These are phyloP conservation scores for Cinara cedri DNA, from an alignment of 2,888 invertebrate species.

Conservation along the genomic window DNA sequence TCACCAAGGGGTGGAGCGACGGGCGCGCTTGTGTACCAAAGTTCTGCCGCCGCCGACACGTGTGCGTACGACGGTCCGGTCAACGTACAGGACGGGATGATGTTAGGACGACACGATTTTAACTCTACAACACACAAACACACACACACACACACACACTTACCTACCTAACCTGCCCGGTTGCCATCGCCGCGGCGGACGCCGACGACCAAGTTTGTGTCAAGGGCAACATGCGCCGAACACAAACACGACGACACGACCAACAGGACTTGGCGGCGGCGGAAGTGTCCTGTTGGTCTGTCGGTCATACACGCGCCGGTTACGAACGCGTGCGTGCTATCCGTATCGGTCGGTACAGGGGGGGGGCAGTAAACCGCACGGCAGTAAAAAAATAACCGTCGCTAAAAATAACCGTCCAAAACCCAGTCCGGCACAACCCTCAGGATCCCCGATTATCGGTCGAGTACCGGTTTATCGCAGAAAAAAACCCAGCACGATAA, in stretches of 20 bases:
- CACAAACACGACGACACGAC: not conserved
- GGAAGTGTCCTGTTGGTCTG: constrained; percentile 7
- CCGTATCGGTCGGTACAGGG: not conserved
- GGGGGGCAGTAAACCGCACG: constrained; percentile 44
- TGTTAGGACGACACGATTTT: not conserved
- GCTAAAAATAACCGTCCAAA: constrained; percentile 37
- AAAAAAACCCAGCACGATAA: not conserved
- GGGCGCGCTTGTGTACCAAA: constrained; percentile 12
- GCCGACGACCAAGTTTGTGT: constrained; percentile 39
- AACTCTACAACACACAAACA: too few relatives aligned
- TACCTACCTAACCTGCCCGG: not conserved
- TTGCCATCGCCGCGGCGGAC: not conserved
- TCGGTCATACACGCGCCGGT: constrained; percentile 17
- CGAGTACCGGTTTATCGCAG: not conserved
- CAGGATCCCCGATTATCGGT: not conserved
- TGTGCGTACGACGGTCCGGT: constrained; percentile 10
- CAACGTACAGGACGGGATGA: constrained; percentile 23
- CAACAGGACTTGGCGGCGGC: constrained; percentile 3
- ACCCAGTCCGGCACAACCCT: not conserved
- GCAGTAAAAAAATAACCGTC: not conserved
- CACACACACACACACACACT: too few relatives aligned
- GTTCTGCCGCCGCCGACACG: constrained; percentile 27
- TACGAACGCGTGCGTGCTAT: not conserved
- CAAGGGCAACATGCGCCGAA: constrained; percentile 36
- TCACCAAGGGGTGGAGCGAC: constrained; percentile 37